These are phyloP conservation scores for Thamnophis elegans DNA, from an alignment of 2,797 vertebrate species.

Conservation along the genomic window DNA sequence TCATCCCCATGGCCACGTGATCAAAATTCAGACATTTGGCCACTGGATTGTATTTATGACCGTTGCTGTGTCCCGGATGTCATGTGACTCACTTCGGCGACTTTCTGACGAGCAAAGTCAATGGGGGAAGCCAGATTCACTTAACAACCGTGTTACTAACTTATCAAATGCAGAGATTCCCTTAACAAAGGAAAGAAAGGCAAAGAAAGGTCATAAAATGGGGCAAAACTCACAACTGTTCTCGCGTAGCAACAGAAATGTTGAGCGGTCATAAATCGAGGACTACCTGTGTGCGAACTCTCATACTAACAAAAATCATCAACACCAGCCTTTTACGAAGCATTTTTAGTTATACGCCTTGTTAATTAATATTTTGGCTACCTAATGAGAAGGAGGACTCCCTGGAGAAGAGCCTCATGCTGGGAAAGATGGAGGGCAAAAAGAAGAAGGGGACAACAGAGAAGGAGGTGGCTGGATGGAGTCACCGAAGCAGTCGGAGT, in stretches of 20 bases:
- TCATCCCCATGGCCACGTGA: not conserved
- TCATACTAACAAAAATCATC: not conserved
- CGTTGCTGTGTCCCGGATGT: not conserved
- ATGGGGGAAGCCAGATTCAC: not conserved
- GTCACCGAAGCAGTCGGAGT: too few relatives aligned
- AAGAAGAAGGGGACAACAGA: too few relatives aligned
- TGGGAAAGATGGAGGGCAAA: too few relatives aligned
- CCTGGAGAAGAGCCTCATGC: too few relatives aligned
- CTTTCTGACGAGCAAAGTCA: not conserved
- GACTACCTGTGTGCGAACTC: not conserved
- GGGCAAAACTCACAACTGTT: not conserved
- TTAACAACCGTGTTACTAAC: not conserved
- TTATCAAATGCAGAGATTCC: too few relatives aligned
- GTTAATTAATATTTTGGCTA: too few relatives aligned
- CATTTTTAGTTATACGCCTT: not conserved
- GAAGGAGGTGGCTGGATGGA: too few relatives aligned
- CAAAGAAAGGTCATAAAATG: too few relatives aligned
- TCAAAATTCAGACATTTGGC: not conserved
- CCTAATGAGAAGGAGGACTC: too few relatives aligned
- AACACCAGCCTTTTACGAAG: not conserved
- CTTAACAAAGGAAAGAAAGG: too few relatives aligned
- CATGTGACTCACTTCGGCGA: too few relatives aligned
- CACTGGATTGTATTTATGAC: not conserved
- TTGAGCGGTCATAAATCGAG: not conserved
- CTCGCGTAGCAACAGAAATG: not conserved